Evolutionary conservation across 2,113 vertebrate genomes (phyloP).

Genomic region (Blennius ocellaris): DNA sequence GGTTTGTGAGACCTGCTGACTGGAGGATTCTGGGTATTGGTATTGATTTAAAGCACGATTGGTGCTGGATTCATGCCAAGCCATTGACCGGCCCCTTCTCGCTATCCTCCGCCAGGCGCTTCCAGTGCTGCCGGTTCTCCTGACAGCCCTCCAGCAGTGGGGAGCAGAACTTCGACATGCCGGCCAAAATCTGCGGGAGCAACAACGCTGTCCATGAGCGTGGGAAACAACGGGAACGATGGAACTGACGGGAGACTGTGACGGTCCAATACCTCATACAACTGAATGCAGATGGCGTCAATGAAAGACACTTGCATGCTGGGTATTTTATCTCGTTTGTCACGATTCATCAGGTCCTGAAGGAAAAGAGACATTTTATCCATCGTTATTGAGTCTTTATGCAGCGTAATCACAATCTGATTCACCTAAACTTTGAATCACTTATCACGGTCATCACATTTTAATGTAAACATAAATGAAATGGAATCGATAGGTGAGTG

Average conservation of each 20-base stretch:
- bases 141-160: slow-evolving; percentile 95
- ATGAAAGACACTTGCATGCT: slow-evolving; percentile 99
- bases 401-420: too few relatives aligned
- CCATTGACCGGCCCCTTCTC: slow-evolving; percentile 87
- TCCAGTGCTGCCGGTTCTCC: slow-evolving; percentile 94
- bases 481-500: too few relatives aligned
- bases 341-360: slow-evolving; percentile 98
- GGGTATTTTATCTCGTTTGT: slow-evolving; percentile 97
- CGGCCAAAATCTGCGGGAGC: slow-evolving; percentile 86
- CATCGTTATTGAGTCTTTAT: too few relatives aligned
- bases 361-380: neutral
- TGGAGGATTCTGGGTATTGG: neutral
- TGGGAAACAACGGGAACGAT: neutral
- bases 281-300: slow-evolving; percentile 94
- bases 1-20: slow-evolving; percentile 31
- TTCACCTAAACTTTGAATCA: too few relatives aligned
- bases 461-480: too few relatives aligned
- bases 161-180: slow-evolving; percentile 89
- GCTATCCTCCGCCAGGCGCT: slow-evolving; percentile 90
- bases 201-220: slow-evolving; percentile 15
- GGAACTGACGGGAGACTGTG: neutral
- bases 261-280: slow-evolving; percentile 90
- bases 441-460: too few relatives aligned
- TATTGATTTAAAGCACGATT: slow-evolving; percentile 19
- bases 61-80: slow-evolving; percentile 72